Percentiles rank a stretch among this genome's conserved stretches.
Evolutionary conservation across 2,888 invertebrate genomes (phyloP).

Genomic region (Perdita meconis): DNA sequence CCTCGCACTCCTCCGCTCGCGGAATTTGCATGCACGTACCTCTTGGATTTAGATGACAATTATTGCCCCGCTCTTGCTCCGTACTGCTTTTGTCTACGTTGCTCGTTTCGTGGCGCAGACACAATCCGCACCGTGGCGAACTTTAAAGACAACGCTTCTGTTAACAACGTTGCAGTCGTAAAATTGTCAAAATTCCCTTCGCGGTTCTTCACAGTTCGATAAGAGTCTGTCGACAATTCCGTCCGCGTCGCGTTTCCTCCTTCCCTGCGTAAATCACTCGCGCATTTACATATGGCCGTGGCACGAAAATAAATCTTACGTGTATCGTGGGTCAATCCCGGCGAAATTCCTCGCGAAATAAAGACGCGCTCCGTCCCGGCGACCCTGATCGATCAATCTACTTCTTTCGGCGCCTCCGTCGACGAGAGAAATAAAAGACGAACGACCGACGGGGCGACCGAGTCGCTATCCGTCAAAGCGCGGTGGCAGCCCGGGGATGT

Average conservation of each 20-base stretch:
- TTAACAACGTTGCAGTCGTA: too few species aligned
- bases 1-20: slow-evolving; percentile 11
- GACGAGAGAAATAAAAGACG: slow-evolving; percentile 15
- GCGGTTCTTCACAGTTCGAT: too few species aligned
- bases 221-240: too few species aligned
- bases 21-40: slow-evolving; percentile 25
- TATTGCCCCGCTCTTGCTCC: slow-evolving; percentile 38
- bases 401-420: slow-evolving; percentile 48
- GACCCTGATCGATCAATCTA: slow-evolving; percentile 60
- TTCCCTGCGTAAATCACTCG: not conserved
- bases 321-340: slow-evolving; percentile 18
- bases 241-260: too few species aligned
- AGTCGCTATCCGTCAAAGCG: slow-evolving; percentile 51
- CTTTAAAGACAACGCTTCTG: not conserved
- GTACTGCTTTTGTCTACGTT: slow-evolving; percentile 1
- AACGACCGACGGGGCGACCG: slow-evolving; percentile 17
- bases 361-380: slow-evolving; percentile 34
- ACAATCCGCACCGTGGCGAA: not conserved
- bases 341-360: slow-evolving; percentile 34
- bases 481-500: slow-evolving; percentile 62
- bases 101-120: not conserved
- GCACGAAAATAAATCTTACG: slow-evolving; percentile 51
- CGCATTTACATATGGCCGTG: slow-evolving; percentile 9
- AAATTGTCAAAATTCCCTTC: too few species aligned
- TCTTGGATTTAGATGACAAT: slow-evolving; percentile 58